phyloP scores from a whole-genome alignment of 1,140 invertebrate species.

The Zaprionus camerounensis region DNA sequence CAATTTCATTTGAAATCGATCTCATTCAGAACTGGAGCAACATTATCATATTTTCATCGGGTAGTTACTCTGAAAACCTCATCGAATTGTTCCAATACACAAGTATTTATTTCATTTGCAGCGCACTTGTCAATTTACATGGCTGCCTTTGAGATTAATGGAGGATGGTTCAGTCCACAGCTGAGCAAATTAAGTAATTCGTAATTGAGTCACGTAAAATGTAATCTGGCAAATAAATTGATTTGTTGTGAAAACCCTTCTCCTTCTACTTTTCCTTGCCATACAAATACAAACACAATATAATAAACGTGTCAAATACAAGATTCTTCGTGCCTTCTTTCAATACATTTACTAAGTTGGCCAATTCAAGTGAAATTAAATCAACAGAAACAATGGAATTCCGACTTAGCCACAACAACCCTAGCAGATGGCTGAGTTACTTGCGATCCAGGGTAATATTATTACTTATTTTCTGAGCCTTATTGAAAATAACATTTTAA shows the following conservation, averaged over 20 bases:
- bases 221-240: conserved; percentile 78
- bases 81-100: not conserved
- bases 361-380: conserved; percentile 30
- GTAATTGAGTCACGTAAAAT: conserved; percentile 74
- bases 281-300: conserved; percentile 12
- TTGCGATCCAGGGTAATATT: not conserved
- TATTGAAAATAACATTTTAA: not conserved
- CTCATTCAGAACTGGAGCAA: not conserved
- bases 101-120: not conserved
- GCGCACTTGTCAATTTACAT: conserved; percentile 8
- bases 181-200: conserved; percentile 66
- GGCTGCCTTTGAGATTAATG: not conserved
- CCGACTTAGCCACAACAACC: not conserved
- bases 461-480: not conserved
- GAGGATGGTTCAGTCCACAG: not conserved
- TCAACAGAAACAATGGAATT: conserved; percentile 17
- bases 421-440: not conserved
- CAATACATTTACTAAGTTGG: conserved; percentile 13
- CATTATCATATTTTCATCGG: not conserved
- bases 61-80: not conserved
- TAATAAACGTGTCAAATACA: conserved; percentile 29
- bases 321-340: not conserved
- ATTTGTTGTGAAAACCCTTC: conserved; percentile 68
- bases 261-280: not conserved
- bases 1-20: not conserved